These are phyloP conservation scores for Lithophane leautieri DNA, from an alignment of 2,888 invertebrate species.

Conservation along the genomic window DNA sequence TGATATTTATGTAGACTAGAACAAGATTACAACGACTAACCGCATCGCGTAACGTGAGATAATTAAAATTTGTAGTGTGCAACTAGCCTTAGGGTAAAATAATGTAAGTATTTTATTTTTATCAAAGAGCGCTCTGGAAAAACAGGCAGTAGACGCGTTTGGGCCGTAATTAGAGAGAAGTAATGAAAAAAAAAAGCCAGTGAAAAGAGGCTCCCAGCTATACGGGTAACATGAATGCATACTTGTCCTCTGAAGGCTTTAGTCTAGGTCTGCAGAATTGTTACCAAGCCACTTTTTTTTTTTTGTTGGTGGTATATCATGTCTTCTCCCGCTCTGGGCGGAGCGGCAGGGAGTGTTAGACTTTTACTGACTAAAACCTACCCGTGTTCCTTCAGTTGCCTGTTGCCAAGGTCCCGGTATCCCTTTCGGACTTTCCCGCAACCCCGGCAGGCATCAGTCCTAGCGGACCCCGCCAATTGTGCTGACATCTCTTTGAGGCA, in stretches of 20 bases:
- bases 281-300: neutral
- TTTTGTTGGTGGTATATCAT: too few relatives aligned
- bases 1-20: conserved; percentile 51
- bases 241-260: neutral
- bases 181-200: neutral
- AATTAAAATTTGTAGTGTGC: conserved; percentile 33
- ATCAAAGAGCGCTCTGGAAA: neutral
- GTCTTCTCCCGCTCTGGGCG: too few relatives aligned
- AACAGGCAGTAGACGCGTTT: neutral
- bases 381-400: too few relatives aligned
- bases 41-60: conserved; percentile 22
- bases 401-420: too few relatives aligned
- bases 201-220: neutral
- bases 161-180: neutral
- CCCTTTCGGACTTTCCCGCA: too few relatives aligned
- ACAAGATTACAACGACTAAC: conserved; percentile 54
- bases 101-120: conserved; percentile 9
- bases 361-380: too few relatives aligned
- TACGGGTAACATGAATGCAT: neutral
- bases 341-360: too few relatives aligned
- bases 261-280: neutral
- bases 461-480: too few relatives aligned
- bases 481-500: too few relatives aligned
- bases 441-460: too few relatives aligned
- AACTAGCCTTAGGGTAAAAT: conserved; percentile 1